Evolutionary conservation across 2,797 vertebrate genomes (phyloP), one percentile per base, ranked within the genome.

Genomic region (Tadarida brasiliensis): DNA sequence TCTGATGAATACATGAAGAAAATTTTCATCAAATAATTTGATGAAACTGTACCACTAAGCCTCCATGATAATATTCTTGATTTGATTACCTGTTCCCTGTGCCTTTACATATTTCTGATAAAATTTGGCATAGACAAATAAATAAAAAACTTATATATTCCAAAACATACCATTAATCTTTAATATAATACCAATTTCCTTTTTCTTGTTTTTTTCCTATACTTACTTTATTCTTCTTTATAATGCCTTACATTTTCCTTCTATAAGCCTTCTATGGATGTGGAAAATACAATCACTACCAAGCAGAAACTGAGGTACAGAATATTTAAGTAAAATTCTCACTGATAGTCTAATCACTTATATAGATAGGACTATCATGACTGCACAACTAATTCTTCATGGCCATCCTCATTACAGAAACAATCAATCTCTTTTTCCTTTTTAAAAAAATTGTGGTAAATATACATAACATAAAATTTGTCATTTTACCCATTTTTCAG

Each of bases 71-170:
- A 51, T 76, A 90, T 24, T n/a, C 17, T 54, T 83, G 7, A 70
- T 26, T 76, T 89, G 9, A 89, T 30, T 56, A 81, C 16, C 51
- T 59, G 3, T 57, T 81, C 35, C 47, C 78, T 24, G 7, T 33
- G 54, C 22, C 26, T 92, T 93, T 95, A 57, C 47, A 71, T 89
- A 82, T 70, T 91, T 94, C 63, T 80, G 44, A 81, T 51, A 87
- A 47, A 16, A 59, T 77, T 78, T 89, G 49, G 9, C 57, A 87
- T 90, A 87, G 82, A 76, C 5, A 84, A 82, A 81, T 49, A 89
- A 91, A 56, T 81, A 70, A 90, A 71, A 80, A 87, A 67, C 28
- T 73, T 16, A 10, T 91, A 44, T 74, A 39, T 88, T 90, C 49
- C 17, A 80, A 96, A 96, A 59, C 15, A 57, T 26, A 68, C 9